Percentiles rank a stretch among this genome's conserved stretches.
phyloP scores from a whole-genome alignment of 2,113 vertebrate genomes.

The Syngnathoides biaculeatus region DNA sequence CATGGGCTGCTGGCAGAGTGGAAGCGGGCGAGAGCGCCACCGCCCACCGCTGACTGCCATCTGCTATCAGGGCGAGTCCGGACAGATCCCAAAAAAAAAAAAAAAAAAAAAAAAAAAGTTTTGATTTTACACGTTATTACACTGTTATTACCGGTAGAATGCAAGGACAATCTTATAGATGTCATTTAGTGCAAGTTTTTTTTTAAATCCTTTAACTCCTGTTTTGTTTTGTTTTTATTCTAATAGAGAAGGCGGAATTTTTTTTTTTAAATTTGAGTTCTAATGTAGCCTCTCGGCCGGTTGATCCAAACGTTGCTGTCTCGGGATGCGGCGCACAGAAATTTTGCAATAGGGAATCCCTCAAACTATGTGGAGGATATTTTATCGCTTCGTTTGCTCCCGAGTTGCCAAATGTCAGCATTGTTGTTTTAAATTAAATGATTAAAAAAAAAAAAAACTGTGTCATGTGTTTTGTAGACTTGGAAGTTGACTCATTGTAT shows the following conservation, averaged over 20 bases:
- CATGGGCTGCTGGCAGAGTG: slow-evolving; percentile 22
- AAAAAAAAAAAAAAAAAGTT: no score
- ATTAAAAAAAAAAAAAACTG: no score
- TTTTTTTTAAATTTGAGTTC: slow-evolving; percentile 35
- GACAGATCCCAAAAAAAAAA: neutral
- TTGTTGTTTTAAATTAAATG: slow-evolving; percentile 46
- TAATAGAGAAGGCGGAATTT: no score
- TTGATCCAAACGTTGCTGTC: slow-evolving; percentile 56
- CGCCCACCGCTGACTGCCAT: slow-evolving; percentile 47
- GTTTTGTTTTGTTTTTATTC: no score
- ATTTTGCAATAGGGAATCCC: neutral
- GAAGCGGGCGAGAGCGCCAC: slow-evolving; percentile 23
- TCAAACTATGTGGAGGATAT: slow-evolving; percentile 31
- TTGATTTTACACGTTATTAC: slow-evolving; percentile 40
- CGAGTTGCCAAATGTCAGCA: slow-evolving; percentile 15
- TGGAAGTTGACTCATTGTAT: slow-evolving; percentile 64
- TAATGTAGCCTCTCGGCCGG: slow-evolving; percentile 39
- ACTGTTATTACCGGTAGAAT: slow-evolving; percentile 42
- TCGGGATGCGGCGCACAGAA: slow-evolving; percentile 53
- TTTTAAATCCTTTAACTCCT: no score
- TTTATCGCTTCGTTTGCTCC: slow-evolving; percentile 48
- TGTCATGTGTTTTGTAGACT: slow-evolving; percentile 62
- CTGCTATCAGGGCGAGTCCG: slow-evolving; percentile 32
- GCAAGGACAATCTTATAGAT: slow-evolving; percentile 61
- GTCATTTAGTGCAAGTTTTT: slow-evolving; percentile 3